Conservation (phyloP, 2,797 vertebrate species). For the Dryobates pubescens region DNA sequence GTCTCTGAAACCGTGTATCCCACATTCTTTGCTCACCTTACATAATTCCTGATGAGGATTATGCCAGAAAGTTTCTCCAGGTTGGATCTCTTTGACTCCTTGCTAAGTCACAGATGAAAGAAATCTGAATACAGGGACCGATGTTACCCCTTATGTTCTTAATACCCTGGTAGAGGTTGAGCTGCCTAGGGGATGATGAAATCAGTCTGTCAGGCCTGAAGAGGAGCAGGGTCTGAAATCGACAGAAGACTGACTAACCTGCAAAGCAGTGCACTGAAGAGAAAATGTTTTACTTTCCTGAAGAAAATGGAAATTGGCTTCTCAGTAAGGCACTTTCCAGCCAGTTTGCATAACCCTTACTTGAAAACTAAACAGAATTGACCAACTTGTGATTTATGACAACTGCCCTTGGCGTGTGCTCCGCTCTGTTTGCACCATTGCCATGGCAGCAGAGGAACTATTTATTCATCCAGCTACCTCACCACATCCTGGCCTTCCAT, state of each 20-base stretch:
- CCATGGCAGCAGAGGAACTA: constrained; percentile 86
- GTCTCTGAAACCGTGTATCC: not conserved
- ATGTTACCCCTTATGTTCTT: not conserved
- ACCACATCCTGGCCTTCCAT: constrained; percentile 87
- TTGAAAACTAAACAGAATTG: constrained; percentile 88
- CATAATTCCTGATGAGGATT: not conserved
- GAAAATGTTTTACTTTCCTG: constrained; percentile 66
- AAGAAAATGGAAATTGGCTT: constrained; percentile 79
- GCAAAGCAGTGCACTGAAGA: not conserved
- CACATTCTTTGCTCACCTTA: not conserved
- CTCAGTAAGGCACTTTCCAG: constrained; percentile 84
- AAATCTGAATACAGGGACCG: not conserved
- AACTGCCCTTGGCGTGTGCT: constrained; percentile 78
- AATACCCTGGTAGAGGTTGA: not conserved
- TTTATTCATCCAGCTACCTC: constrained; percentile 83
- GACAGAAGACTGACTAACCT: not conserved
- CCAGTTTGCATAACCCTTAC: constrained; percentile 75
- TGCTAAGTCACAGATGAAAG: not conserved
- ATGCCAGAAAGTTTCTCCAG: not conserved
- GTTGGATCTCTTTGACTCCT: not conserved
- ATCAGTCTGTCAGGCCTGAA: not conserved
- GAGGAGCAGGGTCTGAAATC: not conserved
- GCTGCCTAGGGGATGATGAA: not conserved
- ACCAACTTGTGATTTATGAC: constrained; percentile 87
- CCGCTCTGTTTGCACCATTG: constrained; percentile 83